Base-by-base conservation (phyloP, 2,888 invertebrate species). In the Busseola fusca region DNA sequence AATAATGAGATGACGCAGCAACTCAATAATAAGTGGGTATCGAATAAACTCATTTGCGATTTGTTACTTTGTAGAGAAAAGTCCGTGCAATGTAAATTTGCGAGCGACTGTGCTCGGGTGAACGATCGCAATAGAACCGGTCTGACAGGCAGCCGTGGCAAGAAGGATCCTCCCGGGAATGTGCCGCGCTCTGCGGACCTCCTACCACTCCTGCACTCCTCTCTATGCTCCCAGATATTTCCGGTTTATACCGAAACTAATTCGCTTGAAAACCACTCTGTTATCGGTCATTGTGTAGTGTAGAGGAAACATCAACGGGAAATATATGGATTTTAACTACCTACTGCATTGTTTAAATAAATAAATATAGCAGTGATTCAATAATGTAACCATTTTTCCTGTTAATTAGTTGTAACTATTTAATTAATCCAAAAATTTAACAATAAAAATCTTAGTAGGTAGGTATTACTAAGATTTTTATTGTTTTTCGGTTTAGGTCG, bases 71-170 rank as follows among this genome's bases (percentile, higher is more conserved):
- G 86, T 88, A 82, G 78, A 84, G 81, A 78, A 86, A 84, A 88
- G 86, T 34, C 84, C 80, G 84, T 80, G 83, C 85, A 87, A 88
- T 85, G 87, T 88, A 89, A 91, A 90, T 93, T 93, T 87, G 92
- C 93, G 89, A 92, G 85, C 86, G 86, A 76, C 80, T 84, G 82
- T 83, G 86, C 83, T 87, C 90, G 92, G 93, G 94, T 95, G 93
- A 95, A 95, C 91, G 95, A 86, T 93, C 94, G 91, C 90, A 71
- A 85, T 86, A 87, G 89, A 94, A 94, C 94, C 94, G 95, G 94
- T 94, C 90, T 84, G 88, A 90, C 89, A 80, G 84, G 87, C 87
- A 80, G 73, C 82, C 84, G 82, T 86, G 84, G 91, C 89, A 92
- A 90, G 91, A 93, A 93, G 92, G 91, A 93, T 92, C 90, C 91